phyloP scores from a whole-genome alignment of 1,140 invertebrate genomes.

The Neotoxoptera formosana region DNA sequence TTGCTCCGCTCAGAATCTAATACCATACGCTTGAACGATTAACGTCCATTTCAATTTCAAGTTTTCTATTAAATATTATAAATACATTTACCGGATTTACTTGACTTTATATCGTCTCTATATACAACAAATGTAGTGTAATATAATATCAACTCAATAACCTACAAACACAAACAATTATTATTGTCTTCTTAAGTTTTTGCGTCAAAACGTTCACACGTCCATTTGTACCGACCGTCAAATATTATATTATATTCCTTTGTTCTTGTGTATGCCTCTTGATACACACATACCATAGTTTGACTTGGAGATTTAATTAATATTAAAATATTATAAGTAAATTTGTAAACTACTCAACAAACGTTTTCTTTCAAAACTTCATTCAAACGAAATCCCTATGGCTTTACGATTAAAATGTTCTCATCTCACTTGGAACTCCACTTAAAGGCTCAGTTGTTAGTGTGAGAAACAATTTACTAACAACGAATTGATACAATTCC shows the following conservation, averaged over 20 bases:
- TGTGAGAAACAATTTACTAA: background rate
- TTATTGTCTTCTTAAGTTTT: background rate
- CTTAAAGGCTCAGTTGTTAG: background rate
- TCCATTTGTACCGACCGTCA: too few relatives aligned
- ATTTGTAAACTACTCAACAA: conserved; percentile 27
- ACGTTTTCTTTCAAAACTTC: conserved; percentile 26
- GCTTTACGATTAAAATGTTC: conserved; percentile 3
- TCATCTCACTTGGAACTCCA: background rate
- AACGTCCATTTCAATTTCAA: background rate
- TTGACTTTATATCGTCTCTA: background rate
- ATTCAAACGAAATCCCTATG: conserved; percentile 28
- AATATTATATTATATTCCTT: background rate
- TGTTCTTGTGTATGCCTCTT: background rate
- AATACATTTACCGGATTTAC: background rate
- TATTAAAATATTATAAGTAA: conserved; percentile 26
- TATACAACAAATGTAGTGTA: too few relatives aligned
- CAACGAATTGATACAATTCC: background rate
- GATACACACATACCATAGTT: background rate
- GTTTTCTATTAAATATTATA: background rate
- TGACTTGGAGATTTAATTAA: background rate
- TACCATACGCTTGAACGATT: background rate
- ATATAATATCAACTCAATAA: too few relatives aligned
- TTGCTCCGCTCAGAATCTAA: too few relatives aligned
- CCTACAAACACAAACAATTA: too few relatives aligned
- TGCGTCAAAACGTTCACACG: background rate